These are phyloP conservation scores for Sorex maritimensis DNA, from an alignment of 2,797 vertebrate species.

Conservation along the genomic window DNA sequence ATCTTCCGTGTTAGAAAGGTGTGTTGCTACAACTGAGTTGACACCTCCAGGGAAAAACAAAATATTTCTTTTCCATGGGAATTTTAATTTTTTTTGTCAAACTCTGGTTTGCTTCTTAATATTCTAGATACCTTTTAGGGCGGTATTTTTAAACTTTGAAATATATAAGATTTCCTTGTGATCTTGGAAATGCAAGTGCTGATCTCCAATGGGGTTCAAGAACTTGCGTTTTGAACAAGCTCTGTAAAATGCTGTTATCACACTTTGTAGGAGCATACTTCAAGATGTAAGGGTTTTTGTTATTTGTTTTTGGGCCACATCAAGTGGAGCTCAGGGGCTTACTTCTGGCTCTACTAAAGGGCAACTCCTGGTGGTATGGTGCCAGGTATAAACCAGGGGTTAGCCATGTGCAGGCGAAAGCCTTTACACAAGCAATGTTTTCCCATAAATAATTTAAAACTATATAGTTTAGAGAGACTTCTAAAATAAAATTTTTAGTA, in stretches of 20 bases:
- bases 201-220: not conserved
- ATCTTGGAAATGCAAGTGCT: not conserved
- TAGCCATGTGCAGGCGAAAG: not conserved
- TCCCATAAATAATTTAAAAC: not conserved
- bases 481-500: not conserved
- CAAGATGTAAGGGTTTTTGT: not conserved
- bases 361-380: too few relatives aligned
- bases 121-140: not conserved
- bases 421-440: not conserved
- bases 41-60: conserved; percentile 46
- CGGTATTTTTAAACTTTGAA: not conserved
- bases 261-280: not conserved
- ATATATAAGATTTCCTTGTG: not conserved
- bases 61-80: not conserved
- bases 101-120: conserved; percentile 43
- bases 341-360: not conserved
- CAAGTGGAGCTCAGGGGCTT: not conserved
- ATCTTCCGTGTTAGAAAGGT: conserved; percentile 67
- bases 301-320: not conserved
- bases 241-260: not conserved
- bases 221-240: not conserved
- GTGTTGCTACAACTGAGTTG: not conserved
- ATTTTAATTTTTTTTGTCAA: not conserved
- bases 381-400: not conserved
- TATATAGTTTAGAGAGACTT: not conserved